Evolutionary conservation across 2,797 vertebrate species (phyloP), one percentile per base, ranked within the genome.

Genomic region (Eidolon dupreanum): DNA sequence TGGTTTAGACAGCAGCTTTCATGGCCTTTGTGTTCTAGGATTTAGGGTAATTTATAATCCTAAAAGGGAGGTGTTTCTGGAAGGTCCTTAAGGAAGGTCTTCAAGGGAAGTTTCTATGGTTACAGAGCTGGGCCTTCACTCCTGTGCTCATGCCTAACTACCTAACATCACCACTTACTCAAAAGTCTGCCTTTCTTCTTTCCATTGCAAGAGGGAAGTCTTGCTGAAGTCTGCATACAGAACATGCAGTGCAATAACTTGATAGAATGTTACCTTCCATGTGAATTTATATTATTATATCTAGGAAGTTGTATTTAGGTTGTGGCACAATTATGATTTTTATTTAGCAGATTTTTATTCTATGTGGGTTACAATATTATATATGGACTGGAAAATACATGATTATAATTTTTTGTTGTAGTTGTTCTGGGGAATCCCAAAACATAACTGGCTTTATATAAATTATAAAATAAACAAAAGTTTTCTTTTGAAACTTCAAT

Each of bases 401-500:
- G 5, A 96, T 79, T 78, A 88, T 15, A 55, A 82, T 57, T 65
- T 86, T 53, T 70, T 36, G 28, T 41, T 93, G 38, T 70, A n/a
- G 28, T 41, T 93, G 38, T 68, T 86, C 26, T 77, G n/a, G 38
- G 26, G 49, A 86, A 94, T 78, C 33, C 75, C 46, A 51, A 88
- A 92, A 95, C 22, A 96, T 86, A 68, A 88, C 33, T 93, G 65
- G 24, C 26, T 92, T 95, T 95, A 15, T 71, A 68, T 90, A 92
- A 83, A 86, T 93, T 96, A 61, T 57, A 5, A 97, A 90, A 79
- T 74, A 85, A 71, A 70, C 92, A 84, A 91, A 93, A 70, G 1
- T 90, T 95, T 92, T 90, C 73, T 93, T 95, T 93, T 73, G 70
- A 93, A 75, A 31, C 66, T 97, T 82, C 41, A 59, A 38, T 73